Base-by-base conservation (phyloP, 2,113 vertebrate species). In the Urocolius indicus region DNA sequence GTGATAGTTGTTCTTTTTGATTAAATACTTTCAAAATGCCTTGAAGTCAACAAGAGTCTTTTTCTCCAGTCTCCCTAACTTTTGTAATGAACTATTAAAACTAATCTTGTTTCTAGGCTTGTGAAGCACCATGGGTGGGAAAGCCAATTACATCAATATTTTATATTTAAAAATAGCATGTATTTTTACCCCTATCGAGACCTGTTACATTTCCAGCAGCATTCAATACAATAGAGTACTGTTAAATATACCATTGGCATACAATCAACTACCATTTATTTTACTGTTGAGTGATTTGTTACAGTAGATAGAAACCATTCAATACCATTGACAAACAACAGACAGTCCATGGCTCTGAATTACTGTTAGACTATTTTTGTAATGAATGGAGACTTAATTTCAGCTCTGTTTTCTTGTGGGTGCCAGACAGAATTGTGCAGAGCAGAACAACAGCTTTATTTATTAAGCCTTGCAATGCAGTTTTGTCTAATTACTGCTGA, bases 371-470 rank as follows among this genome's bases (percentile, higher is more conserved):
- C 94, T 96, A 96, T 97, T 98, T 97, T 92, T 96, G 89, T 97
- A 98, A 98, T 97, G 97, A 98, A 97, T 95, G 95, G 93, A 96
- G 95, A 94, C 92, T 97, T 98, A 97, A 98, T 98, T 98, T 86
- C 89, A 95, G 93, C 86, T 96, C 92, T 68, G 89, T 97, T 88
- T 98, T 96, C 95, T 95, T 96, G 90, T 91, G 93, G 91, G 90
- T 96, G 87, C 82, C 96, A 97, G 97, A 96, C 91, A 96, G 95
- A 96, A 96, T 97, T 97, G 94, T 95, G 93, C 95, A 95, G 93
- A 96, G 94, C 87, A 94, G 93, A 96, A 95, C 89, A 92, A 84
- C 93, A 96, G 94, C 92, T 97, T 96, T 96, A 95, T 96, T 84
- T 90, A 96, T 98, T 96, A 97, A 95, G 95, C 63, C 92, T 97